Evolutionary conservation across 1,140 invertebrate species (phyloP).

Genomic region (Zaprionus nigranus): DNA sequence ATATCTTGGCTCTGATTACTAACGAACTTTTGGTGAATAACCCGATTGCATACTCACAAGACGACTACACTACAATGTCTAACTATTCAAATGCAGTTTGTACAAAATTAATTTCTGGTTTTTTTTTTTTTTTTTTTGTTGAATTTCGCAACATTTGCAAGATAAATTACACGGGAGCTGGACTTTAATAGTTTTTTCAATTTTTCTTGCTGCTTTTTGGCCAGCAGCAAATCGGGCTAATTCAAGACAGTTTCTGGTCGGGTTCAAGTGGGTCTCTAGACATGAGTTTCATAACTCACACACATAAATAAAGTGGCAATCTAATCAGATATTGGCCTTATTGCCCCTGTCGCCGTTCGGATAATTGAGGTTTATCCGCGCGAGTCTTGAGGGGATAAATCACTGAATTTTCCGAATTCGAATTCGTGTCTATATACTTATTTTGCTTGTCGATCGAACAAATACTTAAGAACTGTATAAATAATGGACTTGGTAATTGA

Average conservation of each 20-base stretch:
- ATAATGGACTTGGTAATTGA: conserved; percentile 30
- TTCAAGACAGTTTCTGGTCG: conserved; percentile 9
- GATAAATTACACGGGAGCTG: conserved; percentile 22
- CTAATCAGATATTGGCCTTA: conserved; percentile 8
- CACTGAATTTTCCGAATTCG: background rate
- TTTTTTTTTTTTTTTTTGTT: conserved; percentile 4
- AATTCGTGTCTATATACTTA: background rate
- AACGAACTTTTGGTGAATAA: background rate
- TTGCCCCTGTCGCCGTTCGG: background rate
- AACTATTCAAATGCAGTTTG: conserved; percentile 4
- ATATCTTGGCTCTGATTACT: background rate
- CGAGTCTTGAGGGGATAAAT: too few relatives aligned
- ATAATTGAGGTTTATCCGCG: conserved; percentile 1
- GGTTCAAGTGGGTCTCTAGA: conserved; percentile 10
- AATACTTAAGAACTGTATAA: conserved; percentile 2
- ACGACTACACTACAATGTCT: background rate
- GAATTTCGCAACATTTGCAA: conserved; percentile 20
- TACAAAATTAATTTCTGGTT: background rate
- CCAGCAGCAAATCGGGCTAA: conserved; percentile 17
- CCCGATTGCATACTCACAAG: background rate
- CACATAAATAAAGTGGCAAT: background rate
- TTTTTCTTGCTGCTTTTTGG: conserved; percentile 4
- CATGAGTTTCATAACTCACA: conserved; percentile 9
- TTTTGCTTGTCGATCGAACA: background rate
- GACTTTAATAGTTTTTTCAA: conserved; percentile 24